Percentiles rank a stretch among this genome's conserved stretches.
phyloP scores from a whole-genome alignment of 2,888 invertebrate species.

The Hirtodrosophila duncani region DNA sequence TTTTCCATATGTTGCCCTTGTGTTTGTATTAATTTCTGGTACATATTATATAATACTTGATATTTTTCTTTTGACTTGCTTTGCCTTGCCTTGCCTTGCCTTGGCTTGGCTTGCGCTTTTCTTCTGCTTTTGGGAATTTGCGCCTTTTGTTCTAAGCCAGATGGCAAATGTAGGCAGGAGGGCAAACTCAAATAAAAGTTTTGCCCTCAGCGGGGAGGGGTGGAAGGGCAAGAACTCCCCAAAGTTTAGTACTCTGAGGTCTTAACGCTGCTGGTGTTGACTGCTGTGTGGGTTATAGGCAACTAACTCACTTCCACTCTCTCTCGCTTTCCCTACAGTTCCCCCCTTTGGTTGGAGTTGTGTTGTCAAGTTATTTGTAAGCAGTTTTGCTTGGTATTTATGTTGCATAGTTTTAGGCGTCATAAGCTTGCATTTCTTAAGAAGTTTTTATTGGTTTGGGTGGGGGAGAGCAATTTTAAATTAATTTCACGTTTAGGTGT shows the following conservation, averaged over 20 bases:
- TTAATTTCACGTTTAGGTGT: no score
- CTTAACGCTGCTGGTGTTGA: constrained; percentile 53
- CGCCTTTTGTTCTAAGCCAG: constrained; percentile 62
- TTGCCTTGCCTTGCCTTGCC: constrained; percentile 36
- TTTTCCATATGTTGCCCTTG: constrained; percentile 51
- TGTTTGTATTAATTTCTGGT: constrained; percentile 55
- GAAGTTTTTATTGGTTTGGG: constrained; percentile 5
- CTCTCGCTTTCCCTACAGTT: neutral
- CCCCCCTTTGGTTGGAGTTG: neutral
- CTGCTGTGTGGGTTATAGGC: constrained; percentile 32
- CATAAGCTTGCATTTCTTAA: constrained; percentile 20
- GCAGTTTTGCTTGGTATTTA: constrained; percentile 4
- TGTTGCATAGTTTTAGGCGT: constrained; percentile 30
- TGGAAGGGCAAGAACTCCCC: neutral
- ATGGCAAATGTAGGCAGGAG: constrained; percentile 47
- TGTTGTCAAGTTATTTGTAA: constrained; percentile 9
- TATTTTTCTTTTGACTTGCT: constrained; percentile 46
- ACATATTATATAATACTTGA: constrained; percentile 68
- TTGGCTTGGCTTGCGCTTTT: constrained; percentile 28
- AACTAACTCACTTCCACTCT: neutral
- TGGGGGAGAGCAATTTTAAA: neutral
- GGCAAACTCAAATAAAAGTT: constrained; percentile 50
- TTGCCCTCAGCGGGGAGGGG: constrained; percentile 8
- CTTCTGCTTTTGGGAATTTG: constrained; percentile 15
- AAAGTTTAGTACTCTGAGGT: constrained; percentile 31